These are phyloP conservation scores for Nemapogon koenigi DNA, from an alignment of 2,888 invertebrate species.

Conservation along the genomic window DNA sequence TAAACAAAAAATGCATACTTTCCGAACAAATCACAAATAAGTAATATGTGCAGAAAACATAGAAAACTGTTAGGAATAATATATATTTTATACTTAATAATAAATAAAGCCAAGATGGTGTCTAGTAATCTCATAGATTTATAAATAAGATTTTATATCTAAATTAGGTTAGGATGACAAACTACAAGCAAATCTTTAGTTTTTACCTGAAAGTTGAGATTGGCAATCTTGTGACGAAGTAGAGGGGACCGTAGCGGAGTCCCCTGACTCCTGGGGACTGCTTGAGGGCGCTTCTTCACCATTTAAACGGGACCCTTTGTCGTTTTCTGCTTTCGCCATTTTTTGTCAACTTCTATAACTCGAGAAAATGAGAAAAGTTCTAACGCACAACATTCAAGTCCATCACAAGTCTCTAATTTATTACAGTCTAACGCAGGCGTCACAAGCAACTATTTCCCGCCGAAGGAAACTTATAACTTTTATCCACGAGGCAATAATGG, in stretches of 20 bases:
- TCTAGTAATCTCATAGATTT: too few relatives aligned
- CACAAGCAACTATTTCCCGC: conserved; percentile 8
- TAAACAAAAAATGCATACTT: too few relatives aligned
- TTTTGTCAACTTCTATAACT: not conserved
- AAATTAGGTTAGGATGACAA: conserved; percentile 10
- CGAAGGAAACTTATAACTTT: not conserved
- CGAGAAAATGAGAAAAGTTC: too few relatives aligned
- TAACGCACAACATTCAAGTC: too few relatives aligned
- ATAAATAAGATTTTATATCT: too few relatives aligned
- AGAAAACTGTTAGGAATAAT: too few relatives aligned
- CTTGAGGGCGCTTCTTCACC: not conserved
- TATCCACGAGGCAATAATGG: not conserved
- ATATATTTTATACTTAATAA: too few relatives aligned
- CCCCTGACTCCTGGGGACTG: not conserved
- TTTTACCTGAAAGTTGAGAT: not conserved
- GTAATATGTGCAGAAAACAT: too few relatives aligned
- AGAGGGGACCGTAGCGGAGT: not conserved
- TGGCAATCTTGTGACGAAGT: not conserved
- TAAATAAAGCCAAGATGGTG: too few relatives aligned
- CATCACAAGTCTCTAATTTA: too few relatives aligned
- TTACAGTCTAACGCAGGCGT: too few relatives aligned
- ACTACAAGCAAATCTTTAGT: not conserved
- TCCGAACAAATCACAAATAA: too few relatives aligned
- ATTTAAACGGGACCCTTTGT: conserved; percentile 1
- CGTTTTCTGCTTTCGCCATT: conserved; percentile 5